Percentiles rank a stretch among this genome's conserved stretches.
phyloP scores from a whole-genome alignment of 2,888 invertebrate species.

The Notodonta ziczac region DNA sequence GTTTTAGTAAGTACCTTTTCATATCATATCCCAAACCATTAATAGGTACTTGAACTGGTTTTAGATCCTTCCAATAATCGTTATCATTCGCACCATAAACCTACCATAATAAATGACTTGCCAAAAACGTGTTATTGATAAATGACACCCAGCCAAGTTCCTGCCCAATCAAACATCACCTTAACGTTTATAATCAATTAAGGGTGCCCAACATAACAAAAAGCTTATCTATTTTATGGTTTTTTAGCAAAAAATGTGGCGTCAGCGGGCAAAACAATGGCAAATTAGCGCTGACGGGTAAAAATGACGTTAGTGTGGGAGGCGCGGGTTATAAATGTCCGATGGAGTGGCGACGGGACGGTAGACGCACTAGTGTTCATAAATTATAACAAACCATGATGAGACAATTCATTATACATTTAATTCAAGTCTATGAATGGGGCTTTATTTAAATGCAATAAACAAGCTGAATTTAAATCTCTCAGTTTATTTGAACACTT shows the following conservation, averaged over 20 bases:
- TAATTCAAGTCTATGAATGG: too few species aligned
- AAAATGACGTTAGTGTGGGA: constrained; percentile 74
- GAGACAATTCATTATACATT: too few species aligned
- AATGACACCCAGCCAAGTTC: constrained; percentile 43
- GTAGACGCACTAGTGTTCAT: not conserved
- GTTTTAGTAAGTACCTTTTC: too few species aligned
- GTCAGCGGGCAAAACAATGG: constrained; percentile 80
- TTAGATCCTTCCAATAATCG: constrained; percentile 11
- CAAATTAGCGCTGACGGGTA: constrained; percentile 83
- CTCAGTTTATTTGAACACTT: too few species aligned
- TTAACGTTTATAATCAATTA: constrained; percentile 75
- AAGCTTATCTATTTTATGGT: constrained; percentile 81
- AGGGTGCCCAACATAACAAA: constrained; percentile 65
- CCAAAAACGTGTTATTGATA: constrained; percentile 52
- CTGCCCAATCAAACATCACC: constrained; percentile 49
- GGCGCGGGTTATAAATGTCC: constrained; percentile 57
- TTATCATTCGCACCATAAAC: constrained; percentile 10
- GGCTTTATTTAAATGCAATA: too few species aligned
- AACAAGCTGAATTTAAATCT: too few species aligned
- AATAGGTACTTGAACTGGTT: not conserved
- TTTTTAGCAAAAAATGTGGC: constrained; percentile 77
- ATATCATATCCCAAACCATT: too few species aligned
- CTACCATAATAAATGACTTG: constrained; percentile 36
- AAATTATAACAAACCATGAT: too few species aligned
- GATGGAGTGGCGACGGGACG: constrained; percentile 36